These are phyloP conservation scores for Amblyteles armatorius DNA, from an alignment of 2,888 invertebrate species.

Conservation along the genomic window DNA sequence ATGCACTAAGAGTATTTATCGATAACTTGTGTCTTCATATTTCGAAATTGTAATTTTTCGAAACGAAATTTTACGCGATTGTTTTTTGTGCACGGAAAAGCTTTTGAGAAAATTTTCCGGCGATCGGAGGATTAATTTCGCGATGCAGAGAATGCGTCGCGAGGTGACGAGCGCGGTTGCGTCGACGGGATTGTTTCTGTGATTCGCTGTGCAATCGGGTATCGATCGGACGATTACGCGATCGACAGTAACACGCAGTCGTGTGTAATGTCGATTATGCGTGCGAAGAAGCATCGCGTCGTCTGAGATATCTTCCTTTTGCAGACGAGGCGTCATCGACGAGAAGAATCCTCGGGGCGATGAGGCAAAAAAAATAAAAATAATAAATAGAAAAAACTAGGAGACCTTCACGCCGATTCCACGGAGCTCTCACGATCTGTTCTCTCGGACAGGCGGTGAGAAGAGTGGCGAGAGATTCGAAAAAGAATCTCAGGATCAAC, in stretches of 20 bases:
- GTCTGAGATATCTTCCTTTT: conserved; percentile 4
- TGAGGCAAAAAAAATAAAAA: background rate
- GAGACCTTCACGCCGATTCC: background rate
- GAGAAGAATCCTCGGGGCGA: conserved; percentile 12
- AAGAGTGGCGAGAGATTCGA: background rate
- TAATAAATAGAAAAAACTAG: background rate
- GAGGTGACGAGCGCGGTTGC: background rate
- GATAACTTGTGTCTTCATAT: no score
- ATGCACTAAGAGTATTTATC: no score
- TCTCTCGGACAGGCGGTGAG: no score
- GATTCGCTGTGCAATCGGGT: conserved; percentile 1
- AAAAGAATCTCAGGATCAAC: conserved; percentile 38
- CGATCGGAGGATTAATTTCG: background rate
- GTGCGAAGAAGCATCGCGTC: conserved; percentile 8
- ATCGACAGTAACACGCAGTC: conserved; percentile 36
- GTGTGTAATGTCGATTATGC: conserved; percentile 62
- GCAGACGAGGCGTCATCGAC: conserved; percentile 30
- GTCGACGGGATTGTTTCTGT: conserved; percentile 3
- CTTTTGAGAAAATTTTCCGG: background rate
- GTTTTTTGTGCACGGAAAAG: background rate
- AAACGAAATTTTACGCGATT: background rate
- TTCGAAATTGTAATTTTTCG: no score
- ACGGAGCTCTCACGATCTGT: background rate
- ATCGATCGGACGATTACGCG: conserved; percentile 53
- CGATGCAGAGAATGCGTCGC: background rate